Percentiles rank a stretch among this genome's conserved stretches.
Evolutionary conservation across 2,888 invertebrate species (phyloP).

Genomic region (Cheilosia scutellata): DNA sequence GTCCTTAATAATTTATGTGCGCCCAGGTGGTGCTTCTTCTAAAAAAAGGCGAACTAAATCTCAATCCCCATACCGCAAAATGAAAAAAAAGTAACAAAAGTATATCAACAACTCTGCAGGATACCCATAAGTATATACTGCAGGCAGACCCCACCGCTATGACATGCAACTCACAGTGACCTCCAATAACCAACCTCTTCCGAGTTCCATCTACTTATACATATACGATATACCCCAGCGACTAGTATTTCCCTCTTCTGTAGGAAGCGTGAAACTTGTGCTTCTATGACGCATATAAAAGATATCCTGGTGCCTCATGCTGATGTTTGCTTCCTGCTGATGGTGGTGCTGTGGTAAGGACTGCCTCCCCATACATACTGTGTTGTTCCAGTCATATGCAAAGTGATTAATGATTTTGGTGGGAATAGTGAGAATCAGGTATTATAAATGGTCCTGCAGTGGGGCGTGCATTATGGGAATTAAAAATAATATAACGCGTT

Average conservation of each 20-base stretch:
- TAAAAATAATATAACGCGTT: slow-evolving; percentile 60
- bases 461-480: slow-evolving; percentile 74
- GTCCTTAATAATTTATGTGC: slow-evolving; percentile 43
- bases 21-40: slow-evolving; percentile 27
- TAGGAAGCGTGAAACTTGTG: slow-evolving; percentile 38
- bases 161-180: slow-evolving; percentile 62
- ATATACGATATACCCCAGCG: slow-evolving; percentile 7
- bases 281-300: slow-evolving; percentile 35
- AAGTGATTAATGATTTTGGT: slow-evolving; percentile 75
- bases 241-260: slow-evolving; percentile 4
- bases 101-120: slow-evolving; percentile 26
- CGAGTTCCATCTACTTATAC: slow-evolving; percentile 10
- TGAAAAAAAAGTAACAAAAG: not conserved
- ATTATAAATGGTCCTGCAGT: slow-evolving; percentile 72
- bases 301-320: slow-evolving; percentile 48
- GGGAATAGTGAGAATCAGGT: slow-evolving; percentile 72
- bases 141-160: slow-evolving; percentile 26
- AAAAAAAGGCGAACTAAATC: slow-evolving; percentile 35
- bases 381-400: slow-evolving; percentile 63
- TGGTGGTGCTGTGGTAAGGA: not conserved
- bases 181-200: slow-evolving; percentile 46
- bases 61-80: slow-evolving; percentile 13
- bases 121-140: not conserved
- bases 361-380: slow-evolving; percentile 12
- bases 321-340: slow-evolving; percentile 44